phyloP scores from a whole-genome alignment of 2,797 vertebrate genomes.

The Chaetodon trifasciatus region DNA sequence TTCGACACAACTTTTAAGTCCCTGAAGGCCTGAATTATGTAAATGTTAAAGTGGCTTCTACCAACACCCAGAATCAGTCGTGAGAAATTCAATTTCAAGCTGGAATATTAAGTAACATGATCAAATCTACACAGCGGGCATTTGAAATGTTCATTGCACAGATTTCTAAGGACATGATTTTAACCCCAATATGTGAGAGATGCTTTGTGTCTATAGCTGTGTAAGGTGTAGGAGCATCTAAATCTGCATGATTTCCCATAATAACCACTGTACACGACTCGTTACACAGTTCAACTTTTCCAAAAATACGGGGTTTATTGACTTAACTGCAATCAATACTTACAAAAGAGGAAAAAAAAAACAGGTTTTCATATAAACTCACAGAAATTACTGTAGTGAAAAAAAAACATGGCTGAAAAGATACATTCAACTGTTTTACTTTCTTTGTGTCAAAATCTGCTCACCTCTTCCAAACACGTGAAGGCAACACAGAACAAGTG shows the following conservation, averaged over 20 bases:
- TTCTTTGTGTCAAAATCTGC: conserved; percentile 93
- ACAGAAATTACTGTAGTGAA: conserved; percentile 95
- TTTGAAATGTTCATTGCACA: not conserved
- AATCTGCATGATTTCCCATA: not conserved
- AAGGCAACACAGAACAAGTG: conserved; percentile 90
- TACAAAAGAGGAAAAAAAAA: conserved; percentile 91
- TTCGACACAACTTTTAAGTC: not conserved
- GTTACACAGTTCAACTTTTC: conserved; percentile 75
- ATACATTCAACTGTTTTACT: conserved; percentile 98
- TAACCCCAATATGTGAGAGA: not conserved
- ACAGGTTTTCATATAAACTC: conserved; percentile 92
- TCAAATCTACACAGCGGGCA: not conserved
- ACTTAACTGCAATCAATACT: conserved; percentile 99
- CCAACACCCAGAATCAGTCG: not conserved
- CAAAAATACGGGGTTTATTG: conserved; percentile 96
- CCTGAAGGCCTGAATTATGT: not conserved
- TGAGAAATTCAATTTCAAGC: not conserved
- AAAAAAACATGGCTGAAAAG: conserved; percentile 89
- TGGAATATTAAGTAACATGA: not conserved
- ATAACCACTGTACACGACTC: conserved; percentile 40
- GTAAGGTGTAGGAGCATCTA: not conserved
- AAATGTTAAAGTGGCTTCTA: not conserved
- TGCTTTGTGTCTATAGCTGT: not conserved
- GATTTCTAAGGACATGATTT: not conserved
- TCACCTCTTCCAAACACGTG: conserved; percentile 82